Conservation (phyloP, 2,888 invertebrate genomes). For the Tinea trinotella region DNA sequence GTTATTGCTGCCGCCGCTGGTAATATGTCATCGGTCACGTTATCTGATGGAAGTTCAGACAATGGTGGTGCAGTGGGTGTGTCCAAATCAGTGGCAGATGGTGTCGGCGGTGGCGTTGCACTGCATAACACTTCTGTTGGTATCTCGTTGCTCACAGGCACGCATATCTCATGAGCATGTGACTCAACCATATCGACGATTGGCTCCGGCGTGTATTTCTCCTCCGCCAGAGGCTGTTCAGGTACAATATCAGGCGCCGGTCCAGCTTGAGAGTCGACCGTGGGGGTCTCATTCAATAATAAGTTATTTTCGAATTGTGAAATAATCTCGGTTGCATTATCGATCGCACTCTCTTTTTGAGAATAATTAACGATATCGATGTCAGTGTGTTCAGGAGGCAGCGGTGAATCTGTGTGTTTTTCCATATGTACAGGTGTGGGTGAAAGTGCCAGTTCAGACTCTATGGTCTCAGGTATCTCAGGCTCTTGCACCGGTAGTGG, state of each 20-base stretch:
- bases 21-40: constrained; percentile 29
- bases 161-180: constrained; percentile 62
- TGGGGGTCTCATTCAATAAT: background rate
- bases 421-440: background rate
- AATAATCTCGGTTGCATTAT: background rate
- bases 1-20: constrained; percentile 35
- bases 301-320: constrained; percentile 2
- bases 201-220: constrained; percentile 34
- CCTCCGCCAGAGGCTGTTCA: constrained; percentile 38
- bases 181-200: constrained; percentile 55
- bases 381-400: constrained; percentile 16
- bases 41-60: constrained; percentile 24
- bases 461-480: background rate
- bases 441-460: background rate
- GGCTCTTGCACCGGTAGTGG: constrained; percentile 20
- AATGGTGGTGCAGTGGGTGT: constrained; percentile 26
- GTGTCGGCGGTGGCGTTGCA: constrained; percentile 32
- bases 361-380: background rate
- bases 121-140: constrained; percentile 39
- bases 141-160: constrained; percentile 55
- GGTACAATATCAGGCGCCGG: constrained; percentile 53
- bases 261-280: constrained; percentile 25
- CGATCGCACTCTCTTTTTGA: background rate
- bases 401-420: constrained; percentile 20
- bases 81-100: constrained; percentile 30